Evolutionary conservation across 2,888 invertebrate genomes (phyloP), one percentile per base, ranked within the genome.

Genomic region (Athripsodes cinereus): DNA sequence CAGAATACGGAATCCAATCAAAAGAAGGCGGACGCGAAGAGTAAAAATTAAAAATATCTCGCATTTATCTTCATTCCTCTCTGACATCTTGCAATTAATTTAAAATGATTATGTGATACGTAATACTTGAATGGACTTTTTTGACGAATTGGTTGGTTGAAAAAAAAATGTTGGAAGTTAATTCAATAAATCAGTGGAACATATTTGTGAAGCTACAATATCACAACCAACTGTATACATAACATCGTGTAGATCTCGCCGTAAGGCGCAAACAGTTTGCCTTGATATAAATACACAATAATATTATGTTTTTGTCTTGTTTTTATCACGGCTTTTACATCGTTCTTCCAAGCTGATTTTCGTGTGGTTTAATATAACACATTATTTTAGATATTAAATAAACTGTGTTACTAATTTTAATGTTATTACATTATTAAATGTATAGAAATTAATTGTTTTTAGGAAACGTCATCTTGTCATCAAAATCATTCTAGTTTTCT

Each of bases 1-100:
- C 83, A 85, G 72, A 94, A 94, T 72, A 86, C 91, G 31, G 89
- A 92, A 73, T 84, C 83, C 66, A 92, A 92, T 72, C 88, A 87
- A 73, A 88, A 89, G 59, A 64, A 64, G 51, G 20, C 72, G 20
- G 69, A 68, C 44, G 67, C 69, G 35, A 77, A 77, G 66, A 65
- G 68, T 57, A 71, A 70, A 64, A 66, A 68, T 52, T 66, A 58
- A 53, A 35, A 44, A 44, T 18, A 19, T 5, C 16, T 18, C 22
- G 18, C 52, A 31, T 34, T 31, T 31, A 52, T 19, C 52, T 22
- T 44, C 20, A 26, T 53, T 19, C 40, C 19, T 40, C 16, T 3
- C n/a, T 40, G 40, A 40, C 40, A 40, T 40, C 13, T n/a, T 13
- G n/a, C 40, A n/a, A 13, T 21, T 26, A 26, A 26, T 6, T 2